phyloP scores from a whole-genome alignment of 1,140 invertebrate species.

The Platyscapa corneri region DNA sequence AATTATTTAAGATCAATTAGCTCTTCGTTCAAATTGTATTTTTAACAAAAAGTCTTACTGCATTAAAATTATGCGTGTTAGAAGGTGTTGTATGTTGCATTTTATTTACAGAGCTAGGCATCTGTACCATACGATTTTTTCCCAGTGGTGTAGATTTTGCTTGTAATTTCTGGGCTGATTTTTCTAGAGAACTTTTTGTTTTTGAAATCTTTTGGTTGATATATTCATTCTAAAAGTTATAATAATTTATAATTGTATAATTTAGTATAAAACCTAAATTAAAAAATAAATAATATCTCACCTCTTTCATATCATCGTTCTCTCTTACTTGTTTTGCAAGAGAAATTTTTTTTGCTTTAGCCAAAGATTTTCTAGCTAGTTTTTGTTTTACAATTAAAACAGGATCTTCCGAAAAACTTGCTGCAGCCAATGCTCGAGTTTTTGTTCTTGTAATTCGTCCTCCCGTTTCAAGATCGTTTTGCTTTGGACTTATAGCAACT shows the following conservation, averaged over 20 bases:
- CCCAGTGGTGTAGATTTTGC: conserved; percentile 64
- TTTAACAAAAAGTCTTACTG: conserved; percentile 42
- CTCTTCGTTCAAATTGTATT: neutral
- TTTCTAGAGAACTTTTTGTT: conserved; percentile 51
- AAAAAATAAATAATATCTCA: conserved; percentile 52
- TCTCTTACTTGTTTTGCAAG: conserved; percentile 61
- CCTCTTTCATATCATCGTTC: conserved; percentile 64
- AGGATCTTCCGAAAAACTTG: neutral
- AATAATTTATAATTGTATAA: conserved; percentile 23
- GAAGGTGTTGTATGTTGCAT: conserved; percentile 61
- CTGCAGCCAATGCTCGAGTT: conserved; percentile 65
- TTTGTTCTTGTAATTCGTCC: conserved; percentile 71
- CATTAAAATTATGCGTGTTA: conserved; percentile 53
- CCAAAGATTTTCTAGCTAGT: conserved; percentile 66
- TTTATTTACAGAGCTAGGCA: conserved; percentile 62
- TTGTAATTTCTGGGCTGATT: conserved; percentile 51
- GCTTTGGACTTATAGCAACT: conserved; percentile 62
- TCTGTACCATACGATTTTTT: conserved; percentile 60
- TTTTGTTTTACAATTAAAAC: conserved; percentile 57
- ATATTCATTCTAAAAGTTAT: conserved; percentile 47
- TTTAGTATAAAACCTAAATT: neutral
- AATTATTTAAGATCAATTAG: neutral
- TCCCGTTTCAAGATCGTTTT: conserved; percentile 52
- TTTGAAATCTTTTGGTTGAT: conserved; percentile 14
- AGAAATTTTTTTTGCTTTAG: conserved; percentile 67